A percentile compares a stretch with the other conserved stretches of the same genome.
These are phyloP conservation scores for Protula sp. DNA, from an alignment of 2,888 invertebrate genomes.

Conservation along the genomic window DNA sequence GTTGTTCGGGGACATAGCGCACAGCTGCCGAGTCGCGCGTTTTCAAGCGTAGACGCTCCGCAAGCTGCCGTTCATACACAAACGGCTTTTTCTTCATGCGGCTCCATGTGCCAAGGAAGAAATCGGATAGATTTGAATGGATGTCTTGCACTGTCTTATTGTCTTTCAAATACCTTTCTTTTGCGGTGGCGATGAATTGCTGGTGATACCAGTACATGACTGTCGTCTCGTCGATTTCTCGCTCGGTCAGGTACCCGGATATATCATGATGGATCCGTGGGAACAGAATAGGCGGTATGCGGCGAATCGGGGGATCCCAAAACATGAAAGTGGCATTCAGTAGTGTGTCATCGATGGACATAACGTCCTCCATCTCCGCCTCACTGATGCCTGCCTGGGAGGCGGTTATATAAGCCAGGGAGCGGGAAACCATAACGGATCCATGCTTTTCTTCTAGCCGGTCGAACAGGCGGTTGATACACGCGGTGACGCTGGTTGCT, in stretches of 20 bases:
- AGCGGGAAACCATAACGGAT: constrained; percentile 11
- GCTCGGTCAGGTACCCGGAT: constrained; percentile 10
- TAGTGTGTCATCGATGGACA: constrained; percentile 16
- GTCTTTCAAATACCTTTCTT: constrained; percentile 15
- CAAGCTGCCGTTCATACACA: constrained; percentile 1
- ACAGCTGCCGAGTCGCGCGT: constrained; percentile 6
- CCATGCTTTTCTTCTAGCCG: constrained; percentile 20
- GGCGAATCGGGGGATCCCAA: constrained; percentile 17
- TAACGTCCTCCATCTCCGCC: constrained; percentile 16
- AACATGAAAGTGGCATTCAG: constrained; percentile 12
- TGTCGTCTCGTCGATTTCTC: constrained; percentile 13
- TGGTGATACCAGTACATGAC: constrained; percentile 18
- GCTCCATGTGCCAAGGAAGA: constrained; percentile 20
- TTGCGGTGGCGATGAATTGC: constrained; percentile 18
- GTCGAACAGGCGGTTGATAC: constrained; percentile 17
- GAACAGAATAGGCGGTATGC: constrained; percentile 14
- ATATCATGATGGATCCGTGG: constrained; percentile 15
- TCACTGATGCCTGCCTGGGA: constrained; percentile 18
- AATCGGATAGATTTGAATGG: constrained; percentile 22
- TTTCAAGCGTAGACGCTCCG: constrained; percentile 3
- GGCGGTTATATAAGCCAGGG: constrained; percentile 18
- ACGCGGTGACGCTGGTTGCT: constrained; percentile 4
- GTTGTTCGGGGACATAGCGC: constrained; percentile 20
- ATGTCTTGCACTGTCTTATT: constrained; percentile 5
- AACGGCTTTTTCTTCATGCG: constrained; percentile 16